These are phyloP conservation scores for Megalops atlanticus DNA, from an alignment of 2,113 vertebrate genomes.

Conservation along the genomic window DNA sequence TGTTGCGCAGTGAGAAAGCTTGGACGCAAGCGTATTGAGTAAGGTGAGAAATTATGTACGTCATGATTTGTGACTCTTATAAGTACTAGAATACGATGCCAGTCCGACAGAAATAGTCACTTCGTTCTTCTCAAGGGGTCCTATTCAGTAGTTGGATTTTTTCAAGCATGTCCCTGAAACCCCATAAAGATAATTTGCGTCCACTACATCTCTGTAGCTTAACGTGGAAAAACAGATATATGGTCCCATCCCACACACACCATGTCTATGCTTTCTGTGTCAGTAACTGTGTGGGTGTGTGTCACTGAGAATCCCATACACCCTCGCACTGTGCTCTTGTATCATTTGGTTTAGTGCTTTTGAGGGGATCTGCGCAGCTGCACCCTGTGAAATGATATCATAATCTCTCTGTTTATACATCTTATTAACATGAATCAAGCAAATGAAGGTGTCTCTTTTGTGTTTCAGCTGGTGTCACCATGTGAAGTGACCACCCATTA, in stretches of 20 bases:
- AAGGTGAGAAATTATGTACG: neutral
- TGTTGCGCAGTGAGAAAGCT: neutral
- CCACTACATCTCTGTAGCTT: neutral
- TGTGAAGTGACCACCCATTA: neutral
- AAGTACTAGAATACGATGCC: neutral
- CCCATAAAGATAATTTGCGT: neutral
- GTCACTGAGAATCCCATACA: neutral
- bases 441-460: neutral
- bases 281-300: slow-evolving; percentile 11
- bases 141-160: neutral
- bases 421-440: too few species aligned
- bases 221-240: neutral
- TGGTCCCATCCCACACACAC: neutral
- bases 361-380: neutral
- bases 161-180: neutral
- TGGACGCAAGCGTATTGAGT: neutral
- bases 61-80: neutral
- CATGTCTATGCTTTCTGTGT: slow-evolving; percentile 3
- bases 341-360: neutral
- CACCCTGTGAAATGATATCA: neutral
- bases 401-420: too few species aligned
- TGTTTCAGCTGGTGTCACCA: neutral
- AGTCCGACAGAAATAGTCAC: neutral
- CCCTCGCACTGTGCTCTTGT: neutral
- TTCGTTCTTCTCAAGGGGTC: neutral